phyloP scores from a whole-genome alignment of 1,140 invertebrate genomes.

The Papilio xuthus region DNA sequence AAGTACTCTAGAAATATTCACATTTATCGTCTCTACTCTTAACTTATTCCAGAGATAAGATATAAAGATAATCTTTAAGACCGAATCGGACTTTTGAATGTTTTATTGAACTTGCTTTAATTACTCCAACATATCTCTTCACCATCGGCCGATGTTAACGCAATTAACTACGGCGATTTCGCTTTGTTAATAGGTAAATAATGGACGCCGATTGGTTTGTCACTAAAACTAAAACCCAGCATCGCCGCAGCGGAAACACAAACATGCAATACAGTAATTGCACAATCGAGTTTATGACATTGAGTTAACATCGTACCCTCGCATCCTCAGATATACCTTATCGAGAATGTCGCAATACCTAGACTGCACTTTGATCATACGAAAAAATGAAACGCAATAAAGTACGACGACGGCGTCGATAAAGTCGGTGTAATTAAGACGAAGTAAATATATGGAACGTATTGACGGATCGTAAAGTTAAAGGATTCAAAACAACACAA shows the following conservation, averaged over 20 bases:
- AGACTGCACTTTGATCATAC: conserved; percentile 55
- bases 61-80: conserved; percentile 38
- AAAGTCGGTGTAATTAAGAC: conserved; percentile 75
- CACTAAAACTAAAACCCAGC: conserved; percentile 38
- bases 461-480: conserved; percentile 77
- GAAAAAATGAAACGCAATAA: conserved; percentile 71
- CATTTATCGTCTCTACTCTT: conserved; percentile 23
- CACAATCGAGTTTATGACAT: conserved; percentile 46
- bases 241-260: conserved; percentile 38
- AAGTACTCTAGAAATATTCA: conserved; percentile 37
- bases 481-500: conserved; percentile 75
- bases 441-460: conserved; percentile 73
- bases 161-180: conserved; percentile 24
- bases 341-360: conserved; percentile 39
- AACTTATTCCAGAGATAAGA: conserved; percentile 35
- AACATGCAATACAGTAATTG: conserved; percentile 44
- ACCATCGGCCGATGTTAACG: conserved; percentile 13
- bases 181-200: conserved; percentile 28
- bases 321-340: conserved; percentile 23
- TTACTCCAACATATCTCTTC: conserved; percentile 32
- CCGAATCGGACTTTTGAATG: conserved; percentile 36
- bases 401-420: conserved; percentile 56
- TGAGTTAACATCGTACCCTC: conserved; percentile 34
- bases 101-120: conserved; percentile 34
- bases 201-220: conserved; percentile 14